Base-by-base conservation (phyloP, 2,888 invertebrate genomes). In the Epistrophella euchroma region DNA sequence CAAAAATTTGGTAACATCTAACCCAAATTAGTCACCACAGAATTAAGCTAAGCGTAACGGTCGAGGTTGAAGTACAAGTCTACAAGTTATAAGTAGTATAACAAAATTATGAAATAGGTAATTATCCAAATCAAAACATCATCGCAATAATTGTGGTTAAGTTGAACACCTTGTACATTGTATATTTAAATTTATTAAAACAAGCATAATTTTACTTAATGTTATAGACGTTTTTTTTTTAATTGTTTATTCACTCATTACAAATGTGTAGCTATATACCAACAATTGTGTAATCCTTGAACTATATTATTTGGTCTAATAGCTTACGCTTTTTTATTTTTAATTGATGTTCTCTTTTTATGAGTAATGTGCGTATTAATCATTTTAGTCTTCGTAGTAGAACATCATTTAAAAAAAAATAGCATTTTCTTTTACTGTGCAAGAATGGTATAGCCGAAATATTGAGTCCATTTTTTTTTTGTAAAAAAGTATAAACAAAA, bases 1-100 rank as follows among this genome's bases (percentile, higher is more conserved):
- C 66, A 28, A 28, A 32, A 71, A 72, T 84, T 84, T 75, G 66
- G 84, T 79, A 75, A 79, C 56, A 52, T 75, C 80, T 84, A 72
- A 80, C 80, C 80, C 22, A 55, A 71, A 79, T 84, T 43, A 60
- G 66, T 37, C 62, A 52, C 19, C 70, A 60, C n/a, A 75, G 9
- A n/a, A 64, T 4, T 47, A 35, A 32, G 47, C 64, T 43, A 17
- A 75, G 74, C 84, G 75, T 75, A 84, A 84, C 84, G 80, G 79
- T 75, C 79, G 83, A 83, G 43, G 62, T 62, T 47, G 66, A 66
- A 80, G 84, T 84, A 71, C 25, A 25, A n/a, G n/a, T n/a, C n/a
- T 64, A 66, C 64, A 60, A 79, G 75, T 75, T 32, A 32, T 32
- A 32, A 47, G 58, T 70, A 71, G 74, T 37, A 74, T 37, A 74